Conservation (phyloP, 2,888 invertebrate species). For the Meta bourneti region DNA sequence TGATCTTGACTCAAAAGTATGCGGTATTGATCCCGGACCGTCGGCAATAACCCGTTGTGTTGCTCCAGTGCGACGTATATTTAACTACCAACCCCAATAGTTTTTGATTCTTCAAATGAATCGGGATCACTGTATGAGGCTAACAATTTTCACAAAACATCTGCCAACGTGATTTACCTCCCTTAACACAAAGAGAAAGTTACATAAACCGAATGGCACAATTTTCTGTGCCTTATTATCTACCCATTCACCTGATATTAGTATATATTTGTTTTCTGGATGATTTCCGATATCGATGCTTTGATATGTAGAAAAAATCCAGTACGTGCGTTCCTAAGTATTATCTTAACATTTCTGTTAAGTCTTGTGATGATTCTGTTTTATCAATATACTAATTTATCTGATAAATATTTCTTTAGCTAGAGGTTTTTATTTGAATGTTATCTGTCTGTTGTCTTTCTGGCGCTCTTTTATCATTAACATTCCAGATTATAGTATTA, state of each 20-base stretch:
- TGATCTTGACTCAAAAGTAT: no score
- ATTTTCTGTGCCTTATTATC: background rate
- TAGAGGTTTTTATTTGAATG: background rate
- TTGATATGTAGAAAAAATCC: background rate
- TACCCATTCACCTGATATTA: background rate
- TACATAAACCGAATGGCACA: background rate
- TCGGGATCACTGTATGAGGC: no score
- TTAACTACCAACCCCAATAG: no score
- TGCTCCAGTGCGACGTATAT: no score
- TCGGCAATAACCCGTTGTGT: no score
- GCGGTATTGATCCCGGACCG: no score
- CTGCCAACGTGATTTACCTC: background rate
- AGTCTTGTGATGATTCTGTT: background rate
- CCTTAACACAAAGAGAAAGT: background rate
- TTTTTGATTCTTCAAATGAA: no score
- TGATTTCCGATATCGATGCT: background rate
- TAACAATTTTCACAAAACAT: no score
- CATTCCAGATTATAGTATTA: background rate
- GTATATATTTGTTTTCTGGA: background rate
- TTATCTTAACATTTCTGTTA: background rate
- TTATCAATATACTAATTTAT: background rate
- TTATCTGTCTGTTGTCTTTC: constrained; percentile 22
- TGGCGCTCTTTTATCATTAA: background rate
- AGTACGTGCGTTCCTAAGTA: background rate
- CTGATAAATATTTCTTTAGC: constrained; percentile 11